phyloP scores from a whole-genome alignment of 2,888 invertebrate species.

The Brassicogethes aeneus region DNA sequence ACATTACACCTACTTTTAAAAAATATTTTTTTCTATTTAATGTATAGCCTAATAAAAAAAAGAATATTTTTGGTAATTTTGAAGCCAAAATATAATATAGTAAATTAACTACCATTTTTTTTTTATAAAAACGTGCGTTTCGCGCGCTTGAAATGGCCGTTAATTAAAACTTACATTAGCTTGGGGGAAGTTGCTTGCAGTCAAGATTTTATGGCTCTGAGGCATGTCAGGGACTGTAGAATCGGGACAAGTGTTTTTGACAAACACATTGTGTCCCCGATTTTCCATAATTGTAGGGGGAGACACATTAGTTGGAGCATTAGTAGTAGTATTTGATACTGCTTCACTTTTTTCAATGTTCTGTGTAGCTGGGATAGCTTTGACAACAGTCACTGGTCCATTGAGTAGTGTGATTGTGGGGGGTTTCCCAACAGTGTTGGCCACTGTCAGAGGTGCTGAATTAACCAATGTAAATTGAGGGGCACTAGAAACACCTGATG shows the following conservation, averaged over 20 bases:
- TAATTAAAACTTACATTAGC: conserved; percentile 31
- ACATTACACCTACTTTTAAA: background rate
- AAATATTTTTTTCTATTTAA: no score
- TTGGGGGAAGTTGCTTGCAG: conserved; percentile 34
- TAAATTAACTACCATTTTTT: no score
- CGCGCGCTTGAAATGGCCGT: no score
- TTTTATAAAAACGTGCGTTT: no score
- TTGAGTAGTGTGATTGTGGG: conserved; percentile 36
- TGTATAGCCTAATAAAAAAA: no score
- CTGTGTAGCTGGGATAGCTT: conserved; percentile 24
- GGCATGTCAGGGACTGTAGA: conserved; percentile 25
- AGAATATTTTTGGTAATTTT: no score
- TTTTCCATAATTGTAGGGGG: conserved; percentile 27
- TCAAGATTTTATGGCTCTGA: conserved; percentile 36
- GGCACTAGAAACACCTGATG: conserved; percentile 30
- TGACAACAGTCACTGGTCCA: conserved; percentile 36
- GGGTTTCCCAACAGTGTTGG: conserved; percentile 30
- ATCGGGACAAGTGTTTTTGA: conserved; percentile 33
- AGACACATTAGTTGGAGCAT: conserved; percentile 7
- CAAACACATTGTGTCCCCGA: conserved; percentile 38
- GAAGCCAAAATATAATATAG: no score
- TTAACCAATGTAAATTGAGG: conserved; percentile 37
- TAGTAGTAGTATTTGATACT: conserved; percentile 6
- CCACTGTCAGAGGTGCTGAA: conserved; percentile 31
- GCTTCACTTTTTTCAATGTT: conserved; percentile 12